Base-by-base conservation (phyloP, 1,140 invertebrate genomes). In the Olivierus martensii region DNA sequence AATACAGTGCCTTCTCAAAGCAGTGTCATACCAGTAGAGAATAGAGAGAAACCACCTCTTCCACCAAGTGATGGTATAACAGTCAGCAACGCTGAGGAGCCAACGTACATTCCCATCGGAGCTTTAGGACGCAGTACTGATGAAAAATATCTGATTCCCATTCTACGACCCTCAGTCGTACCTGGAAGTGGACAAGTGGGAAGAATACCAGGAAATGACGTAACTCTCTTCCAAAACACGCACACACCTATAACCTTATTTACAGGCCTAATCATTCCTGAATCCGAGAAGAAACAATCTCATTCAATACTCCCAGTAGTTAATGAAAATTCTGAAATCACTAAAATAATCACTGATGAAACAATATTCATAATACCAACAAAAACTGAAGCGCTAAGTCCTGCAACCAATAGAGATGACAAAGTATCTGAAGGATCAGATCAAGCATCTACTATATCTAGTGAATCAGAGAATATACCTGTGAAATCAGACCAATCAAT, bases 61-160 rank as follows among this genome's bases (percentile, higher is more conserved):
- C 59, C 56, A 34, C 61, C 61, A 11, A 46, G 39, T 37, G 59
- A 53, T 46, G 59, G 59, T 22, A 51, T 57, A 12, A 59, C 57
- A 1, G 57, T 62, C 3, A 61, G 46, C 14, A 50, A 41, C 45
- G 28, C 37, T 15, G 51, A 59, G 47, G 59, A 62, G 9, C 61
- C 61, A 3, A 45, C 61, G 10, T 62, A 61, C 34, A 62, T 62
- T 43, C 61, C 61, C 2, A 55, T 62, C n/a, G 57, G 59, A 34
- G 55, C 57, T 18, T 46, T 57, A n/a, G 49, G 49, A 12, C 44
- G 53, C 9, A 49, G 35, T 22, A 58, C 52, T 1, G 44, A 51
- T 35, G 17, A 48, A 43, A 39, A 48, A 48, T 22, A 37, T 15
- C 14, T n/a, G 5, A 12, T 41, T n/a, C 39, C 39, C 6, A 41